These are phyloP conservation scores for Brachionus angularis DNA, from an alignment of 1,140 invertebrate species.

Conservation along the genomic window DNA sequence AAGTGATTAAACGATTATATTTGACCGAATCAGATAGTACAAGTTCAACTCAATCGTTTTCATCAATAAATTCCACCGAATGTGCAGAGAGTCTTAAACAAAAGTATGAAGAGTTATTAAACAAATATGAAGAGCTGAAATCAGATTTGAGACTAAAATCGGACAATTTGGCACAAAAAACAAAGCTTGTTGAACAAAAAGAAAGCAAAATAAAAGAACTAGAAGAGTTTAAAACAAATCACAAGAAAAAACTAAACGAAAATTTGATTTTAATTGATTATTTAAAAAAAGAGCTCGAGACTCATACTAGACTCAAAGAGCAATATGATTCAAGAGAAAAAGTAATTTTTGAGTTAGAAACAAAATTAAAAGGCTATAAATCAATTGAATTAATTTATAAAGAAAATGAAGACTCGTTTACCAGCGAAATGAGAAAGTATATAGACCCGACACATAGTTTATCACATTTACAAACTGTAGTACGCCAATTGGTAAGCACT, in stretches of 20 bases:
- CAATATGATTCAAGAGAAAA: constrained; percentile 17
- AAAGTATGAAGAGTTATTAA: constrained; percentile 23
- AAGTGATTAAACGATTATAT: constrained; percentile 33
- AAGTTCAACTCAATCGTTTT: not conserved
- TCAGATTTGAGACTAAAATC: not conserved
- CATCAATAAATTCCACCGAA: not conserved
- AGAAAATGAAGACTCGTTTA: constrained; percentile 11
- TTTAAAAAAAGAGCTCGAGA: constrained; percentile 42
- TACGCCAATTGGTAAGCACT: constrained; percentile 26
- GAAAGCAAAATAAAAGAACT: constrained; percentile 18
- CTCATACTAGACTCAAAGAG: not conserved
- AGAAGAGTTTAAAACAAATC: constrained; percentile 24
- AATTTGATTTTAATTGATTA: constrained; percentile 31
- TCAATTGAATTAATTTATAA: constrained; percentile 35
- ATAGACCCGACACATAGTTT: not conserved
- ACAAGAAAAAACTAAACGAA: constrained; percentile 38
- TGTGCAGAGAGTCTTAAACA: not conserved
- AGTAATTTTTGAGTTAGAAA: constrained; percentile 30
- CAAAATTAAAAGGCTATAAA: constrained; percentile 24
- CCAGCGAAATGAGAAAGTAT: constrained; percentile 25
- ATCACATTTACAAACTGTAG: constrained; percentile 31
- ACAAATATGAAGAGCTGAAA: constrained; percentile 21
- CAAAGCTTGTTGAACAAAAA: constrained; percentile 24
- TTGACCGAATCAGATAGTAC: constrained; percentile 11
- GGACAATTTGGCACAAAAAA: not conserved